These are phyloP conservation scores for Lomographa bimaculata DNA, from an alignment of 2,888 invertebrate genomes.

Conservation along the genomic window DNA sequence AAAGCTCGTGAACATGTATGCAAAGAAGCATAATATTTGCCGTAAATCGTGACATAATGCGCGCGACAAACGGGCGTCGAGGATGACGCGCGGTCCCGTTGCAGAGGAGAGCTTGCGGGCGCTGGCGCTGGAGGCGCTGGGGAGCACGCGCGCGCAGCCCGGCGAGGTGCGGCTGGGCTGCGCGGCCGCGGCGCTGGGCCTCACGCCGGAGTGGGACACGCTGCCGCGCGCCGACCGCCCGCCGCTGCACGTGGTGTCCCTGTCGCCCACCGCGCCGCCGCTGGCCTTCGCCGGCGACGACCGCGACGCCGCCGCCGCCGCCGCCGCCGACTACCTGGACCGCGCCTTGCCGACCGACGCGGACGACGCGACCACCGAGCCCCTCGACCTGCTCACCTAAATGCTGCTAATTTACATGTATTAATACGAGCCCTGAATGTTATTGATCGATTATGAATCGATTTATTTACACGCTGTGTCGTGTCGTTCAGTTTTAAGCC, in stretches of 20 bases:
- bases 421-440: no score
- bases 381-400: background rate
- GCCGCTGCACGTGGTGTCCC: slow-evolving; percentile 33
- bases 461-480: no score
- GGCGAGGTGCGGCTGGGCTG: slow-evolving; percentile 45
- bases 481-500: no score
- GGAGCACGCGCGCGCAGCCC: slow-evolving; percentile 37
- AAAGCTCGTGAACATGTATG: no score
- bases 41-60: no score
- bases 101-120: slow-evolving; percentile 9
- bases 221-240: slow-evolving; percentile 18
- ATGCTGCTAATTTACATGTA: no score
- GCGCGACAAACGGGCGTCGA: no score
- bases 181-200: slow-evolving; percentile 39
- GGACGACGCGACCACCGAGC: slow-evolving; percentile 1
- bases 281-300: slow-evolving; percentile 35
- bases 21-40: no score
- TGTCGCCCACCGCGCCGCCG: slow-evolving; percentile 32
- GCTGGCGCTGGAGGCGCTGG: slow-evolving; percentile 29
- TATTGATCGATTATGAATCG: no score
- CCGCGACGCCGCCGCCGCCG: slow-evolving; percentile 37
- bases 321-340: slow-evolving; percentile 44
- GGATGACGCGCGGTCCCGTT: background rate
- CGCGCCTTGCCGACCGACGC: slow-evolving; percentile 35
- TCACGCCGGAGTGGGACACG: slow-evolving; percentile 24